Percentiles rank a stretch among this genome's conserved stretches.
Evolutionary conservation across 2,888 invertebrate genomes (phyloP).

Genomic region (Pyrgus malvae): DNA sequence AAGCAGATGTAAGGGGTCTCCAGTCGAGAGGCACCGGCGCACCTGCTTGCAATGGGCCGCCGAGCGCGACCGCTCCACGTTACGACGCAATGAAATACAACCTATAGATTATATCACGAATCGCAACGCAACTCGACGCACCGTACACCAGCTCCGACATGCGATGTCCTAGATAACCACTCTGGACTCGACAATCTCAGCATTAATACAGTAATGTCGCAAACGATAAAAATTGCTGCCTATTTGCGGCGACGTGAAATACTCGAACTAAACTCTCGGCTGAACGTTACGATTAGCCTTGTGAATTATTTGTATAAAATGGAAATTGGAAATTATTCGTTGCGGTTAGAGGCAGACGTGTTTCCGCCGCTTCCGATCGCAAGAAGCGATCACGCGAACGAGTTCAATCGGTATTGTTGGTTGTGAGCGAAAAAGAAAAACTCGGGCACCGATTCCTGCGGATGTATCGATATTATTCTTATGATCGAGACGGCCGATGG

Average conservation of each 20-base stretch:
- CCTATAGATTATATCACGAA: slow-evolving; percentile 70
- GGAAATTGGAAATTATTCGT: slow-evolving; percentile 76
- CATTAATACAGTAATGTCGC: slow-evolving; percentile 45
- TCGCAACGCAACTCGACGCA: slow-evolving; percentile 63
- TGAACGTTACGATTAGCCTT: slow-evolving; percentile 58
- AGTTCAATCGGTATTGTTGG: slow-evolving; percentile 41
- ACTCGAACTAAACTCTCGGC: slow-evolving; percentile 45
- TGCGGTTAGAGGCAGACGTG: slow-evolving; percentile 78
- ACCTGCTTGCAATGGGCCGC: slow-evolving; percentile 57
- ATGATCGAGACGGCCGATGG: slow-evolving; percentile 40
- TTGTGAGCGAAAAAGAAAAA: slow-evolving; percentile 43
- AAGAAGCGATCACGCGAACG: slow-evolving; percentile 66
- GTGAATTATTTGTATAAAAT: slow-evolving; percentile 66
- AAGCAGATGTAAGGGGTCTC: slow-evolving; percentile 71
- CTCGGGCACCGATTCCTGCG: slow-evolving; percentile 50
- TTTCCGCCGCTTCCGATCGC: slow-evolving; percentile 73
- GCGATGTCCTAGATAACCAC: slow-evolving; percentile 74
- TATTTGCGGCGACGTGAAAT: slow-evolving; percentile 30
- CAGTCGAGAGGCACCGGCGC: slow-evolving; percentile 63
- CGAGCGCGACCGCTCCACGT: slow-evolving; percentile 19
- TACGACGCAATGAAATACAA: slow-evolving; percentile 35
- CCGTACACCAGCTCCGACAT: slow-evolving; percentile 60
- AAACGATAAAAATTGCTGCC: slow-evolving; percentile 32
- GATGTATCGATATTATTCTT: slow-evolving; percentile 53
- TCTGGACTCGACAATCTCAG: slow-evolving; percentile 55